Conservation (phyloP, 2,113 vertebrate species). For the Nibea coibor region DNA sequence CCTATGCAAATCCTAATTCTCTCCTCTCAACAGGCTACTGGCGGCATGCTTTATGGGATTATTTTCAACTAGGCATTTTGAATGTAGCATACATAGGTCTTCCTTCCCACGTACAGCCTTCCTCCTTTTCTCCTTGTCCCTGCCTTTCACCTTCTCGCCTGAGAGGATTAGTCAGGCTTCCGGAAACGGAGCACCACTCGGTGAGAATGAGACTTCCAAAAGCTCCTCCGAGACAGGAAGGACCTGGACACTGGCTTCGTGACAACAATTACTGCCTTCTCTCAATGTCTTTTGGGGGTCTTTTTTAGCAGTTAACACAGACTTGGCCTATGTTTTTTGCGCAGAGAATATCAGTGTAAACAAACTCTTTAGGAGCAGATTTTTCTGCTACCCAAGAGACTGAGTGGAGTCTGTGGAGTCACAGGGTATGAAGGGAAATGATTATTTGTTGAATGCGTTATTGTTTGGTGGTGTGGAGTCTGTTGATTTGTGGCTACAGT, state of each 20-base stretch:
- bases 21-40: conserved; percentile 66
- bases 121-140: conserved; percentile 70
- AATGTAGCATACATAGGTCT: conserved; percentile 70
- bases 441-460: conserved; percentile 67
- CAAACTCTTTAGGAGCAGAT: conserved; percentile 47
- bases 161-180: conserved; percentile 82
- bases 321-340: conserved; percentile 36
- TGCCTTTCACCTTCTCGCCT: conserved; percentile 77
- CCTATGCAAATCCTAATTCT: conserved; percentile 72
- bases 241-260: conserved; percentile 53
- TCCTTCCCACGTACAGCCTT: conserved; percentile 58
- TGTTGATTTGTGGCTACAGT: conserved; percentile 57
- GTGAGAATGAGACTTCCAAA: conserved; percentile 66
- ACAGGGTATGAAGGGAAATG: conserved; percentile 47
- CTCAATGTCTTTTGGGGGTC: conserved; percentile 29
- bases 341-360: conserved; percentile 43
- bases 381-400: conserved; percentile 45
- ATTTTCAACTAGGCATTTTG: conserved; percentile 77
- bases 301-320: conserved; percentile 51
- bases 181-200: conserved; percentile 72
- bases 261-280: conserved; percentile 60
- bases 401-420: conserved; percentile 51
- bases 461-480: conserved; percentile 57
- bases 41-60: conserved; percentile 80
- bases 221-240: conserved; percentile 56